phyloP scores from a whole-genome alignment of 2,888 invertebrate genomes.

The Exocentrus adspersus region DNA sequence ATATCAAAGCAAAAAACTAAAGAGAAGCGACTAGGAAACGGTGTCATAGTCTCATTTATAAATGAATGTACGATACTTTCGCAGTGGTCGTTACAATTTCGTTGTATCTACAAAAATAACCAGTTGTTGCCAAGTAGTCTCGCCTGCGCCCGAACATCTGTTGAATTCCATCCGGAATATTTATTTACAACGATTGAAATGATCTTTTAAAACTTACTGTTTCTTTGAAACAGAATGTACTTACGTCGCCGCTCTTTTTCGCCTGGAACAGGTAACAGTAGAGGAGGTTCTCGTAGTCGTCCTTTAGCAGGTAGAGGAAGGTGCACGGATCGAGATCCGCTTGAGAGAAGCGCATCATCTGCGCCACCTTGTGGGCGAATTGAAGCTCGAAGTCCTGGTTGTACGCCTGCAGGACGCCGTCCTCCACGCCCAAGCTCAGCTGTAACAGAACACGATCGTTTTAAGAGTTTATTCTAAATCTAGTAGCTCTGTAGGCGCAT shows the following conservation, averaged over 20 bases:
- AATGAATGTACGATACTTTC: too few species aligned
- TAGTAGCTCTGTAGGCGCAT: too few species aligned
- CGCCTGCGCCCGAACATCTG: too few species aligned
- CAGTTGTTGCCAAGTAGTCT: too few species aligned
- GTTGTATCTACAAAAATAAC: too few species aligned
- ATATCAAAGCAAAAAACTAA: too few species aligned
- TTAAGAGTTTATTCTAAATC: background rate
- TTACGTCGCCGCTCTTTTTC: slow-evolving; percentile 74
- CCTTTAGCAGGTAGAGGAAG: slow-evolving; percentile 78
- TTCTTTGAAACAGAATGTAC: too few species aligned
- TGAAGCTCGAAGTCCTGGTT: slow-evolving; percentile 77
- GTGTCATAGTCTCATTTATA: background rate
- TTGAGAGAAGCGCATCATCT: slow-evolving; percentile 68
- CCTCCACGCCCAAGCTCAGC: slow-evolving; percentile 78
- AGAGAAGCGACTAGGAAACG: background rate
- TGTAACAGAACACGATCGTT: slow-evolving; percentile 62
- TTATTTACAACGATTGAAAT: too few species aligned
- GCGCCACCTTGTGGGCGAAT: slow-evolving; percentile 71
- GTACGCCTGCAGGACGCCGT: slow-evolving; percentile 75
- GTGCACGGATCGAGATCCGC: slow-evolving; percentile 63
- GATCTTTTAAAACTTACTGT: too few species aligned
- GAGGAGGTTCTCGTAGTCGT: slow-evolving; percentile 76
- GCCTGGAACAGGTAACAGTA: slow-evolving; percentile 80
- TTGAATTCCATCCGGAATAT: too few species aligned
- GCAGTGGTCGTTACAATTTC: too few species aligned